These are phyloP conservation scores for Podilymbus podiceps DNA, from an alignment of 2,113 vertebrate species.

Conservation along the genomic window DNA sequence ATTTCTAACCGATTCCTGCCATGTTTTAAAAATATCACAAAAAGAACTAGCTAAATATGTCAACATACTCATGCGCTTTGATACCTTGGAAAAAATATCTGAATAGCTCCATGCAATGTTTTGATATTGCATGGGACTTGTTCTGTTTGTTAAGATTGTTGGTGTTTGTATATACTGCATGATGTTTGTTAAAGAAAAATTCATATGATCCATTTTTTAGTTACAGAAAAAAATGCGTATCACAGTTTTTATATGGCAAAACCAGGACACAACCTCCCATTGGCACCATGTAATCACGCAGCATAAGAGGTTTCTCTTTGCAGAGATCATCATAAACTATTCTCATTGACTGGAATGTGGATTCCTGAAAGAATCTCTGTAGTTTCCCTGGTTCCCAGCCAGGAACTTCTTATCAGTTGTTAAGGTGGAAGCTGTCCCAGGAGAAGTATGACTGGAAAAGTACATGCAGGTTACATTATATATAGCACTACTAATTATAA, in stretches of 20 bases:
- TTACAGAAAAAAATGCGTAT: neutral
- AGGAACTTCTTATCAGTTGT: neutral
- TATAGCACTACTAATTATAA: neutral
- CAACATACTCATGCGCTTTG: neutral
- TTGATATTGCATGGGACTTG: neutral
- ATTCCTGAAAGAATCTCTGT: neutral
- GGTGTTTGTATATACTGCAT: neutral
- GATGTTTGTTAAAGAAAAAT: neutral
- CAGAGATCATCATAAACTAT: fast-evolving
- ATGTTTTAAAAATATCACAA: neutral
- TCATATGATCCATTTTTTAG: fast-evolving
- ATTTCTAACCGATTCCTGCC: neutral
- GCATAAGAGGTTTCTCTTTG: neutral
- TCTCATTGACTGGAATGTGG: neutral
- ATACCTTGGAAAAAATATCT: neutral
- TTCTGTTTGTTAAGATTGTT: neutral
- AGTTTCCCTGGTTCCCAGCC: neutral
- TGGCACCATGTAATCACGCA: fast-evolving
- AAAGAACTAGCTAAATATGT: neutral
- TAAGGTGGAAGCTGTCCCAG: neutral
- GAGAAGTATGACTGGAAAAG: neutral
- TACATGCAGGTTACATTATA: neutral
- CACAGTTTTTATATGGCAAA: neutral
- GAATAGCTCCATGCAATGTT: neutral
- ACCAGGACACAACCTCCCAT: neutral